Evolutionary conservation across 2,888 invertebrate genomes (phyloP).

Genomic region (Hypomecis punctinalis): DNA sequence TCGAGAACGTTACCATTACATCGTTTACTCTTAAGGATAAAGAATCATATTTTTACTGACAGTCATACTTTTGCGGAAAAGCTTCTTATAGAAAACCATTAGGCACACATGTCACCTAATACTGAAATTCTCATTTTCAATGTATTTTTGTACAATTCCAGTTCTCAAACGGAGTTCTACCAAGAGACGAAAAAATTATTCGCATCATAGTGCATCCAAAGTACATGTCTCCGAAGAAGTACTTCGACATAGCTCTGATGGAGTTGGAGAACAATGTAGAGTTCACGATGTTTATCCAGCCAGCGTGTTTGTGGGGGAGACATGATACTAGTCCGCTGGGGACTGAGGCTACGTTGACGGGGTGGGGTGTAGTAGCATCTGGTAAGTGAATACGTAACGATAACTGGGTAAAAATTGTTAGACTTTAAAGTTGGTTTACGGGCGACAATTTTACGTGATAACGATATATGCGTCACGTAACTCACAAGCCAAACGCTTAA

Average conservation of each 20-base stretch:
- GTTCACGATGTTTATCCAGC: slow-evolving; percentile 57
- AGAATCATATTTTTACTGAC: no score
- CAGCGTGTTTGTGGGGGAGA: slow-evolving; percentile 64
- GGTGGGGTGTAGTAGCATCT: slow-evolving; percentile 60
- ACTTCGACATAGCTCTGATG: slow-evolving; percentile 68
- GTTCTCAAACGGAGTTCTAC: slow-evolving; percentile 34
- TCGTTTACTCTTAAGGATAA: no score
- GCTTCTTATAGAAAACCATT: no score
- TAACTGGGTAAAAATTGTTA: no score
- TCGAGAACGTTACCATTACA: no score
- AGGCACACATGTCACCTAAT: no score
- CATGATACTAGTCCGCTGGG: slow-evolving; percentile 48
- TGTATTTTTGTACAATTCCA: slow-evolving; percentile 27
- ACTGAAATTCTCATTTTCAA: background rate
- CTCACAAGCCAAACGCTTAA: no score
- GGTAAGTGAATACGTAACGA: no score
- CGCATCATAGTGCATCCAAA: slow-evolving; percentile 59
- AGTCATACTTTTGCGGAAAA: no score
- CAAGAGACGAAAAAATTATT: slow-evolving; percentile 53
- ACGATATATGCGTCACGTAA: no score
- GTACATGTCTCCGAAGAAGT: slow-evolving; percentile 61
- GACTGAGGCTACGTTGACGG: slow-evolving; percentile 54
- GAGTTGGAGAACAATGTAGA: slow-evolving; percentile 51
- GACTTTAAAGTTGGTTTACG: no score
- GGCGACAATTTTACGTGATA: no score